Base-by-base conservation (phyloP, 2,888 invertebrate species). In the Tortricodes alternella region DNA sequence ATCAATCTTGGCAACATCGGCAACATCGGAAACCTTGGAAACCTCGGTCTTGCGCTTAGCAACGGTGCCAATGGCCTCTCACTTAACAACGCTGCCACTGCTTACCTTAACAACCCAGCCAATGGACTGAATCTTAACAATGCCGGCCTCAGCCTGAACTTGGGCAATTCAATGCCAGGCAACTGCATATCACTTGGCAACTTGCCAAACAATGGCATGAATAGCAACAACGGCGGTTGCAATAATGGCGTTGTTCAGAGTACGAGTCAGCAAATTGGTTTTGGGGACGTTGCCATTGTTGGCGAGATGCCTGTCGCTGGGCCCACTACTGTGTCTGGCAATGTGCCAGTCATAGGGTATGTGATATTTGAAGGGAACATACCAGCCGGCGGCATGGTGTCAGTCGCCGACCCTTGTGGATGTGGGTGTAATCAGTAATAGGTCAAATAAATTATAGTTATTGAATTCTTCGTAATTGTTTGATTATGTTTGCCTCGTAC, bases 341-440 rank as follows among this genome's bases (percentile, higher is more conserved):
- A 86, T 24, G 80, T 84, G 53, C 87, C 88, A 61, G 83, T 89
- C 0, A 81, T 88, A 61, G 89, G 89, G 41, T 88, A 81, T 52
- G 88, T 89, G 0, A 82, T 80, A 1, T 89, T 89, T 49, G 88
- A 89, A 49, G 89, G 88, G 0, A 71, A 73, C 1, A 66, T 89
- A 18, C 88, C 89, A 48, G 88, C 85, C 0, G 81, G 78, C 11
- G 88, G 89, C 0, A 61, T 79, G 2, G 88, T 89, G 0, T 79
- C 79, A 4, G 80, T 88, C 2, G 84, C 81, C 39, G 75, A 74
- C 24, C 76, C 75, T 15, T 62, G 64, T 5, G 59, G 48, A 1
- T 71, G 74, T 50, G 80, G 74, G 1, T 80, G 78, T 39, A 67
- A 71, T 35, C 63, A 61, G n/a, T 49, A 59, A 24, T 39, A 50